Evolutionary conservation across 2,113 vertebrate species (phyloP).

Genomic region (Lontra canadensis): DNA sequence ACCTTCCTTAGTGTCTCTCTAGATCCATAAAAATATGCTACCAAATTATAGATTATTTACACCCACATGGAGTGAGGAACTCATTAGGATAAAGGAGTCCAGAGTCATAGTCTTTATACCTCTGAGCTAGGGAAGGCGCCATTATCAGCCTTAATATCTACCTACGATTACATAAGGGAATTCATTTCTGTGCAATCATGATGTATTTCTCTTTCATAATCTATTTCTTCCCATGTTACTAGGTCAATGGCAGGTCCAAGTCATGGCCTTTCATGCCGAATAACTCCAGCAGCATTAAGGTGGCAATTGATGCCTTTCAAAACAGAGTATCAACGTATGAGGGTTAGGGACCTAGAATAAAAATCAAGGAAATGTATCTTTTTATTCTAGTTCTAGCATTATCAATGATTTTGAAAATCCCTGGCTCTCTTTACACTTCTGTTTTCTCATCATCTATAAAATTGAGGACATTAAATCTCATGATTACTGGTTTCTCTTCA

Average conservation of each 20-base stretch:
- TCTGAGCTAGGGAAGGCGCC: neutral
- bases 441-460: neutral
- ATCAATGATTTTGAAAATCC: neutral
- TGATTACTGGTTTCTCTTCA: neutral
- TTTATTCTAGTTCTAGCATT: neutral
- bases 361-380: neutral
- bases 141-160: neutral
- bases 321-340: neutral
- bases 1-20: neutral
- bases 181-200: neutral
- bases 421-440: neutral
- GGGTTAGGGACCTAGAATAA: neutral
- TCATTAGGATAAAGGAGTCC: neutral
- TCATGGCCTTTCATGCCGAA: neutral
- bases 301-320: neutral
- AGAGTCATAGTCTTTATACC: neutral
- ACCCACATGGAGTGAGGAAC: neutral
- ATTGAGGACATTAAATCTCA: neutral
- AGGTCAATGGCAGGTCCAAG: neutral
- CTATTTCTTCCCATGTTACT: neutral
- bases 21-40: neutral
- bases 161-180: neutral
- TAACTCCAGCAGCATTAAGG: neutral
- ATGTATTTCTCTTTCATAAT: neutral
- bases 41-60: neutral